Evolutionary conservation across 2,797 vertebrate genomes (phyloP).

Genomic region (Hippoglossus hippoglossus): DNA sequence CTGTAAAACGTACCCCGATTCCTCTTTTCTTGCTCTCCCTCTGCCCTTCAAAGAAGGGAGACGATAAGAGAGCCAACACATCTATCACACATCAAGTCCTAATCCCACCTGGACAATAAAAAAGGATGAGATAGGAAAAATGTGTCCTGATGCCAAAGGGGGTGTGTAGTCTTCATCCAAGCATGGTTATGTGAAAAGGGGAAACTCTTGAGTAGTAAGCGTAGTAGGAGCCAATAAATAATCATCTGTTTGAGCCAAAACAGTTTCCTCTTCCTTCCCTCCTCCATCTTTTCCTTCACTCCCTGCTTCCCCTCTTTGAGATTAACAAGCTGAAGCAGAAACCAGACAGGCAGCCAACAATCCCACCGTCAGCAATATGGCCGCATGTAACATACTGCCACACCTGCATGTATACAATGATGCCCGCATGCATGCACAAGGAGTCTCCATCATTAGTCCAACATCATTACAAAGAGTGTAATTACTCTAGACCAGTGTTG

Average conservation of each 20-base stretch:
- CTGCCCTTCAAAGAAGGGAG: constrained; percentile 14
- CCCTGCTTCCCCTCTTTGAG: background rate
- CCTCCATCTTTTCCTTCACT: background rate
- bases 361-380: constrained; percentile 9
- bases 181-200: constrained; percentile 4
- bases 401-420: background rate
- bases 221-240: constrained; percentile 23
- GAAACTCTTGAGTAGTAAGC: constrained; percentile 38
- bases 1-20: background rate
- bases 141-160: constrained; percentile 22
- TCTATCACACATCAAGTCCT: constrained; percentile 39
- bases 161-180: background rate
- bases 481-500: constrained; percentile 41
- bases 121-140: constrained; percentile 22
- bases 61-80: background rate
- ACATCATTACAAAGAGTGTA: constrained; percentile 50
- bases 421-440: constrained; percentile 12
- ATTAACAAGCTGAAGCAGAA: constrained; percentile 36
- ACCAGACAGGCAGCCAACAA: constrained; percentile 18
- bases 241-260: constrained; percentile 27
- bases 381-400: constrained; percentile 9
- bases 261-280: constrained; percentile 33
- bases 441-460: constrained; percentile 46
- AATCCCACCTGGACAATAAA: constrained; percentile 31
- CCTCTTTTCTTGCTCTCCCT: constrained; percentile 3